Evolutionary conservation across 1,140 invertebrate species (phyloP).

Genomic region (Megalonaias nervosa): DNA sequence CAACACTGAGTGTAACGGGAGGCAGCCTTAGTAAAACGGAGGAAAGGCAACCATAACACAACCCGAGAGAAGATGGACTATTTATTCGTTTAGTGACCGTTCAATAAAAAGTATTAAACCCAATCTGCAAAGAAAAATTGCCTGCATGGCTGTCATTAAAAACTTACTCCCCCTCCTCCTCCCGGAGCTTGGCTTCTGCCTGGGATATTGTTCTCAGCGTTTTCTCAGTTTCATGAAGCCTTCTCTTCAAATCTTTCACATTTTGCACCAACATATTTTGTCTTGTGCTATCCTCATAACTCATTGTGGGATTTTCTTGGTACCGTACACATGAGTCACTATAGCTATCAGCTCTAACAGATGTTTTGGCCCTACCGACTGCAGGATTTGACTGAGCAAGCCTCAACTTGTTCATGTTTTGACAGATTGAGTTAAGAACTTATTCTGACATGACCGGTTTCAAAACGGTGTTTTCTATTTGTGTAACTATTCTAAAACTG

Average conservation of each 20-base stretch:
- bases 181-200: slow-evolving; percentile 39
- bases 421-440: too few relatives aligned
- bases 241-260: slow-evolving; percentile 53
- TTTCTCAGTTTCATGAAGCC: slow-evolving; percentile 56
- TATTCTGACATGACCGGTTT: too few relatives aligned
- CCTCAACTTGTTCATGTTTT: slow-evolving; percentile 26
- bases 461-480: too few relatives aligned
- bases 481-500: too few relatives aligned
- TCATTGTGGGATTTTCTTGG: slow-evolving; percentile 7
- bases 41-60: neutral
- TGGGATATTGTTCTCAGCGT: slow-evolving; percentile 55
- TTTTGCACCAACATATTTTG: slow-evolving; percentile 50
- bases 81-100: too few relatives aligned
- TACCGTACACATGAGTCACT: neutral
- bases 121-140: neutral
- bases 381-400: slow-evolving; percentile 24
- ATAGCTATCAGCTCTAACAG: slow-evolving; percentile 12
- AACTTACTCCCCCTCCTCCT: neutral
- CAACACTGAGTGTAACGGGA: too few relatives aligned
- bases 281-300: slow-evolving; percentile 35
- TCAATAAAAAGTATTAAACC: neutral
- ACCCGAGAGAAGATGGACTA: neutral
- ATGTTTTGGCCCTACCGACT: slow-evolving; percentile 6
- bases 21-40: too few relatives aligned
- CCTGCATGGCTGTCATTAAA: neutral